These are phyloP conservation scores for Coleophora flavipennella DNA, from an alignment of 2,888 invertebrate species.

Conservation along the genomic window DNA sequence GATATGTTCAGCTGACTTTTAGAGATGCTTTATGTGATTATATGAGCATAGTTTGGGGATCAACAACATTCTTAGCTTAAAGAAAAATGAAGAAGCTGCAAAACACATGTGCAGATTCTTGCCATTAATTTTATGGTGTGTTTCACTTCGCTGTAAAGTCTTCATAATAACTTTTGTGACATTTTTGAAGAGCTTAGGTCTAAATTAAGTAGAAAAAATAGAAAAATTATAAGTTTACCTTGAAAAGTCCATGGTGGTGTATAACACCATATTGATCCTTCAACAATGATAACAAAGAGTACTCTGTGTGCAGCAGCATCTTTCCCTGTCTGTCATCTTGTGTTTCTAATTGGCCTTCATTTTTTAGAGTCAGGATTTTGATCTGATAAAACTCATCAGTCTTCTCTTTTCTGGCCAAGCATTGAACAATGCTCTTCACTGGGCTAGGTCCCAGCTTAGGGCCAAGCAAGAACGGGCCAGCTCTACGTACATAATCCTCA, in stretches of 20 bases:
- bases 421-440: constrained; percentile 83
- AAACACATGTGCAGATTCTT: too few species aligned
- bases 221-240: constrained; percentile 41
- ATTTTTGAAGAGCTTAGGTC: too few species aligned
- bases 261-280: constrained; percentile 81
- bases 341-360: constrained; percentile 72
- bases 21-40: too few species aligned
- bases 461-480: constrained; percentile 80
- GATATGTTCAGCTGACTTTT: too few species aligned
- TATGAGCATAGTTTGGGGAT: too few species aligned
- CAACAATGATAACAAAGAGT: constrained; percentile 78
- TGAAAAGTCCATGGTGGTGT: constrained; percentile 83
- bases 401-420: constrained; percentile 78
- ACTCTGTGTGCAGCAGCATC: constrained; percentile 84
- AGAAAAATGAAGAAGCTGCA: too few species aligned
- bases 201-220: too few species aligned
- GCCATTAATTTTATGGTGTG: too few species aligned
- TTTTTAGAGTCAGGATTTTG: constrained; percentile 74
- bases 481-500: constrained; percentile 69
- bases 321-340: constrained; percentile 85
- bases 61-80: too few species aligned
- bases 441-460: constrained; percentile 81
- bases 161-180: too few species aligned
- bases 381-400: constrained; percentile 80
- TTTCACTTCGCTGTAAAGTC: too few species aligned